phyloP scores from a whole-genome alignment of 2,888 invertebrate species.

The Andrena bucephala region DNA sequence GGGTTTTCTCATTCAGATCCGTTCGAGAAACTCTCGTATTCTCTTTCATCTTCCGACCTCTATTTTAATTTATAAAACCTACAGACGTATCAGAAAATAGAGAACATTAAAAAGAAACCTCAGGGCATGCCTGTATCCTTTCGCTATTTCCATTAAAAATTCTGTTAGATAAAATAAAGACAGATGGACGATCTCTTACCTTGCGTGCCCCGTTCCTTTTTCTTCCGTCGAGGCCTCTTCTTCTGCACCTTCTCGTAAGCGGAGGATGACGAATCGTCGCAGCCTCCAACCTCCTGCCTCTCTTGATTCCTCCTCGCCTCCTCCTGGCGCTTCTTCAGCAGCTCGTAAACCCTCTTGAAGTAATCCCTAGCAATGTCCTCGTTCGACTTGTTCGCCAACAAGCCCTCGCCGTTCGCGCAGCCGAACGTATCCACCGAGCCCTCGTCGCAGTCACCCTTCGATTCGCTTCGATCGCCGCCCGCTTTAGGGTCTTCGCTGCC shows the following conservation, averaged over 20 bases:
- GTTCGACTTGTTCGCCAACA: conserved; percentile 72
- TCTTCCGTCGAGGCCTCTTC: conserved; percentile 73
- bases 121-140: no score
- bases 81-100: no score
- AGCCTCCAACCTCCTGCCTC: conserved; percentile 54
- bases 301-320: conserved; percentile 63
- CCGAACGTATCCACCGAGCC: conserved; percentile 31
- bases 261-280: conserved; percentile 78
- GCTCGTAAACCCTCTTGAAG: conserved; percentile 81
- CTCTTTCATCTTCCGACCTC: no score
- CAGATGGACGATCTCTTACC: conserved; percentile 53
- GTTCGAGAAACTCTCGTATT: no score
- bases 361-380: conserved; percentile 80
- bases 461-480: conserved; percentile 23
- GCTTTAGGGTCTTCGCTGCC: conserved; percentile 73
- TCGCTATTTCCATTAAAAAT: background rate
- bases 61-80: no score
- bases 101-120: no score
- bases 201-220: conserved; percentile 58
- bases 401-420: conserved; percentile 45
- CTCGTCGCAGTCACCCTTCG: conserved; percentile 30
- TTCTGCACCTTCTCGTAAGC: conserved; percentile 74
- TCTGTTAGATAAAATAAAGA: background rate
- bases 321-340: conserved; percentile 76
- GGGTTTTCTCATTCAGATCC: no score